Conservation (phyloP, 2,113 vertebrate genomes). For the Xenopus tropicalis region UCB_Xtro_10.0 CM004452.2:38872001-38872500, state of each 20-base stretch:
- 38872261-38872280: not conserved
- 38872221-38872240: not conserved
- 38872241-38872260: not conserved
- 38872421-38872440: too few relatives aligned
- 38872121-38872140: too few relatives aligned
- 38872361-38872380: too few relatives aligned
- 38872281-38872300: not conserved
- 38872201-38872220: not conserved
- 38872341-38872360: too few relatives aligned
- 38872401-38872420: too few relatives aligned
- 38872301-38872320: too few relatives aligned
- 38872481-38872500: too few relatives aligned
- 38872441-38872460: too few relatives aligned
- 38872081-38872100: not conserved
- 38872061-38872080: not conserved
- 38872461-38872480: too few relatives aligned
- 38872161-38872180: not conserved
- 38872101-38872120: too few relatives aligned
- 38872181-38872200: not conserved
- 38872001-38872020: slow-evolving; percentile 1
- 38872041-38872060: slow-evolving; percentile 26
- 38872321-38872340: too few relatives aligned
- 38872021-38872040: slow-evolving; percentile 1
- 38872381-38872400: too few relatives aligned
- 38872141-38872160: not conserved